Conservation (phyloP, 2,113 vertebrate species). For the Dermatemys mawii region DNA sequence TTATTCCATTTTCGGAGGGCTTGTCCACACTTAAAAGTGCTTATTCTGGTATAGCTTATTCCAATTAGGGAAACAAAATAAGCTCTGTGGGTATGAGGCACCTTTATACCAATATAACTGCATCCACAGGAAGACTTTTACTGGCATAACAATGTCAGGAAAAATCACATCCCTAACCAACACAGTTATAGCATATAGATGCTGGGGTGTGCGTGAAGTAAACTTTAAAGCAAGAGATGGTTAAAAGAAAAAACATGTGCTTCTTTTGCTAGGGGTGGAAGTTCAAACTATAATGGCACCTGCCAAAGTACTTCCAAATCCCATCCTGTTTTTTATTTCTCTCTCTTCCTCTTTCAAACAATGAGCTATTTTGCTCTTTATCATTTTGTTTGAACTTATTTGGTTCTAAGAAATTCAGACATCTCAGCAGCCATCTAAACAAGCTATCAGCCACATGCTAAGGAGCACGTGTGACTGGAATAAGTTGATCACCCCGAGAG, state of each 20-base stretch:
- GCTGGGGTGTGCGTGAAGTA: background rate
- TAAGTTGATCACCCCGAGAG: background rate
- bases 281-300: background rate
- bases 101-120: rapidly evolving
- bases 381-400: slow-evolving; percentile 1
- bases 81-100: rapidly evolving
- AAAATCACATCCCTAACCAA: background rate
- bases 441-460: background rate
- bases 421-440: slow-evolving; percentile 39
- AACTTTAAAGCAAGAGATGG: slow-evolving; percentile 13
- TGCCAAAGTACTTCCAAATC: background rate
- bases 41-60: background rate
- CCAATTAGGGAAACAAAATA: background rate
- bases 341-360: slow-evolving; percentile 39
- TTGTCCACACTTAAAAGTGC: background rate
- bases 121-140: rapidly evolving
- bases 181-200: background rate
- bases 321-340: background rate
- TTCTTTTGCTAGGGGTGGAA: background rate
- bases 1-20: background rate
- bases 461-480: slow-evolving; percentile 11
- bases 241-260: background rate
- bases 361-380: background rate
- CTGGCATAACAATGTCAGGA: background rate
- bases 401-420: slow-evolving; percentile 25